Base-by-base conservation (phyloP, 2,113 vertebrate genomes). In the Pygathrix nemaeus region DNA sequence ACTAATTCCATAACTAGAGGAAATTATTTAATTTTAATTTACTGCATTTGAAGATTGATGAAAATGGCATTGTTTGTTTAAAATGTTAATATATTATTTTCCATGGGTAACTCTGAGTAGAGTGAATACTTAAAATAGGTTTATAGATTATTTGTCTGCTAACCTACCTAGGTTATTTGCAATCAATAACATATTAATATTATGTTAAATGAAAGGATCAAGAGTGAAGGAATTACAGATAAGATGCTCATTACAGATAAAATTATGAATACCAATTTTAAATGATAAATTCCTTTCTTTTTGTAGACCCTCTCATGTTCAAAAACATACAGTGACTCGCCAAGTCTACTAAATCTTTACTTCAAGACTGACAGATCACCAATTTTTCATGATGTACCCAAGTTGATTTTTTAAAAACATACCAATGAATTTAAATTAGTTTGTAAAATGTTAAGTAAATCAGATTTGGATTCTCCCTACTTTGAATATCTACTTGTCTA, bases 371-470 rank as follows among this genome's bases (percentile, higher is more conserved):
- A 98, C 84, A 35, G 76, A 97, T 95, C 98, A 80, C 87, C 96
- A 97, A 35, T 98, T 96, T 97, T 97, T 90, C 64, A 97, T 98
- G 98, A 99, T 98, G 76, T 98, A 94, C 94, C 96, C 96, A 98
- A 93, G 97, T 98, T 98, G 92, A 94, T 98, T 98, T 98, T 97
- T 96, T 35, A 88, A 85, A 96, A 98, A 98, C 92, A 98, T 98
- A 98, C 76, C 98, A 98, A 92, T 98, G 99, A 99, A 99, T 98
- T 99, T 98, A 98, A 99, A 99, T 99, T 98, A 98, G 98, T 99
- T 99, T 99, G 98, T 98, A 98, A 99, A 99, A 99, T 99, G 98
- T 99, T 99, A 99, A 98, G 98, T 97, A 99, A 99, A 99, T 99
- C 90, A 98, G 99, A 99, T 99, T 99, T 98, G 97, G 97, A 99